These are phyloP conservation scores for Sylvia atricapilla DNA, from an alignment of 2,113 vertebrate species.

Conservation along the genomic window DNA sequence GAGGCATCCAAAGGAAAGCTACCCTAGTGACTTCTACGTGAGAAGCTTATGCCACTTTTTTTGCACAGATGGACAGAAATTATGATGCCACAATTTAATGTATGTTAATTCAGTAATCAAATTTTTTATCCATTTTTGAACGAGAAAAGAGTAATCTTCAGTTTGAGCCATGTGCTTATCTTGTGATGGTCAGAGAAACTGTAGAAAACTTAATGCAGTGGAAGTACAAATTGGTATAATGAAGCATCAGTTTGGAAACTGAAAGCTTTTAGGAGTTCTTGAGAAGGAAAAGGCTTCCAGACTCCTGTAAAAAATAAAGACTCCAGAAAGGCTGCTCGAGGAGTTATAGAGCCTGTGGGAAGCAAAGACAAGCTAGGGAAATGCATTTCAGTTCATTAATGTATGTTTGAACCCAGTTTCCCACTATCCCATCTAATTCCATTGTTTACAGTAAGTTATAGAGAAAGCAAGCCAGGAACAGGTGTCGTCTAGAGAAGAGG, in stretches of 20 bases:
- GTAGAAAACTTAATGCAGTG: background rate
- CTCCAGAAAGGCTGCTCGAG: background rate
- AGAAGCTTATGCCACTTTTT: background rate
- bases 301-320: background rate
- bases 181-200: background rate
- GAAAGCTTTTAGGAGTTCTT: background rate
- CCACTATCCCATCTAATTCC: background rate
- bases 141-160: background rate
- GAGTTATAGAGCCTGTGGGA: background rate
- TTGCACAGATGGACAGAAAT: background rate
- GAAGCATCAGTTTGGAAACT: background rate
- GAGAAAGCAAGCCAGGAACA: background rate
- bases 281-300: background rate
- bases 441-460: background rate
- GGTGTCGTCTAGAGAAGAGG: accelerated
- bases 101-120: background rate
- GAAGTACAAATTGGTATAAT: background rate
- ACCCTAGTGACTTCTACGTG: background rate
- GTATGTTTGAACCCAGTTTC: background rate
- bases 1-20: background rate
- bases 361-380: background rate
- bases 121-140: background rate
- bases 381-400: background rate
- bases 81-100: background rate
- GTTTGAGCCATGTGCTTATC: background rate